Evolutionary conservation across 2,797 vertebrate genomes (phyloP).

Genomic region (Enteromius viviparus): DNA sequence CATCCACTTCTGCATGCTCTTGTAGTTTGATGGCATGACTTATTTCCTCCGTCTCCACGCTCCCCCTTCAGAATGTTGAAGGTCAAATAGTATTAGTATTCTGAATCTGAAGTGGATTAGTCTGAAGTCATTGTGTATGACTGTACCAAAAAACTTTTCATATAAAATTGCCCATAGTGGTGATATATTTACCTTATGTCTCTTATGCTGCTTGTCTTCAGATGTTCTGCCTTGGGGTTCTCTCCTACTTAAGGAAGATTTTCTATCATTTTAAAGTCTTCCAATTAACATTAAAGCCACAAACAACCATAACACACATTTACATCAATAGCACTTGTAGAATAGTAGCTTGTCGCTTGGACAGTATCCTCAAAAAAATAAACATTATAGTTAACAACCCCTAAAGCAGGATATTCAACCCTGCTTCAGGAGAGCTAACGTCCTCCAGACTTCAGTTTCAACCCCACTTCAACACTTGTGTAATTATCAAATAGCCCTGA

Average conservation of each 20-base stretch:
- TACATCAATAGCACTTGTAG: background rate
- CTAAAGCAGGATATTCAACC: background rate
- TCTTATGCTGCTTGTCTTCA: background rate
- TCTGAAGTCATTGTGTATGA: background rate
- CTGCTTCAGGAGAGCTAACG: background rate
- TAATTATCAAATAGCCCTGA: background rate
- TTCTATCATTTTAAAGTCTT: slow-evolving; percentile 30
- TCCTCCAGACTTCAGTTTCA: background rate
- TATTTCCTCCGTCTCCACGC: background rate
- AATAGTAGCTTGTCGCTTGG: background rate
- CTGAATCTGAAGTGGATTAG: slow-evolving; percentile 3
- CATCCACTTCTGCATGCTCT: background rate
- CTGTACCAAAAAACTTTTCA: background rate
- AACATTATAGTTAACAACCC: background rate
- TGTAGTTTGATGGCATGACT: background rate
- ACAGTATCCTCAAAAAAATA: background rate
- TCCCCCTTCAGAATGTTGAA: slow-evolving; percentile 18
- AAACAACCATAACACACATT: background rate
- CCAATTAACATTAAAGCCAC: background rate
- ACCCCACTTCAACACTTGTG: background rate
- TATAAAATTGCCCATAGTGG: background rate
- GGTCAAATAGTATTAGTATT: slow-evolving; percentile 4
- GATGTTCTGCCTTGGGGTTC: slow-evolving; percentile 21
- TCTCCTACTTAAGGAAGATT: background rate
- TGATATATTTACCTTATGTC: slow-evolving; percentile 42